A percentile compares a stretch with the other conserved stretches of the same genome.
These are phyloP conservation scores for Recurvirostra avosetta DNA, from an alignment of 2,113 vertebrate species.

Conservation along the genomic window DNA sequence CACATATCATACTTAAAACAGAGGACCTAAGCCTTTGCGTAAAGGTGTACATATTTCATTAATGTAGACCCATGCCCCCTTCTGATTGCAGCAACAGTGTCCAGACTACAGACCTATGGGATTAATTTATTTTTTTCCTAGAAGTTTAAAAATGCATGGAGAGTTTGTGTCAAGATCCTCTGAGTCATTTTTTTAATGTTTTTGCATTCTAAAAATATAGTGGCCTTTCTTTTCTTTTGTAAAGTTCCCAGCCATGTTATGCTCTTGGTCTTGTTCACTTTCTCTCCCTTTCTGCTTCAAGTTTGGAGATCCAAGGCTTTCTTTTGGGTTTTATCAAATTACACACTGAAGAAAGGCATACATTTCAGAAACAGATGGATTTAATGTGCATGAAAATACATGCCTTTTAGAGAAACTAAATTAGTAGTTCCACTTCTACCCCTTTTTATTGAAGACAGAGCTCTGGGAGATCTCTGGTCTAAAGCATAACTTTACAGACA, in stretches of 20 bases:
- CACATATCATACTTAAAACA: neutral
- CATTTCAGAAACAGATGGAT: conserved; percentile 83
- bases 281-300: conserved; percentile 67
- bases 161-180: neutral
- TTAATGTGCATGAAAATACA: conserved; percentile 86
- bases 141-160: neutral
- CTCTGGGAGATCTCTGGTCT: conserved; percentile 62
- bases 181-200: neutral
- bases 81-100: neutral
- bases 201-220: conserved; percentile 61
- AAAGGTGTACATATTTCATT: neutral
- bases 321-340: conserved; percentile 82
- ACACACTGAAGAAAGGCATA: conserved; percentile 72
- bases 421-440: conserved; percentile 82
- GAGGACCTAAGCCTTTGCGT: neutral
- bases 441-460: conserved; percentile 82
- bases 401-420: conserved; percentile 83
- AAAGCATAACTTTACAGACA: conserved; percentile 75
- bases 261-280: neutral
- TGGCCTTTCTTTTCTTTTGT: neutral
- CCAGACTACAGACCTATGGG: accelerated
- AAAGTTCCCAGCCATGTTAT: conserved; percentile 5
- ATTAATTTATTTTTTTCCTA: neutral
- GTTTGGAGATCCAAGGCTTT: conserved; percentile 62
- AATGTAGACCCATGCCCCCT: neutral